Conservation (phyloP, 2,113 vertebrate species). For the Cebidichthys violaceus region DNA sequence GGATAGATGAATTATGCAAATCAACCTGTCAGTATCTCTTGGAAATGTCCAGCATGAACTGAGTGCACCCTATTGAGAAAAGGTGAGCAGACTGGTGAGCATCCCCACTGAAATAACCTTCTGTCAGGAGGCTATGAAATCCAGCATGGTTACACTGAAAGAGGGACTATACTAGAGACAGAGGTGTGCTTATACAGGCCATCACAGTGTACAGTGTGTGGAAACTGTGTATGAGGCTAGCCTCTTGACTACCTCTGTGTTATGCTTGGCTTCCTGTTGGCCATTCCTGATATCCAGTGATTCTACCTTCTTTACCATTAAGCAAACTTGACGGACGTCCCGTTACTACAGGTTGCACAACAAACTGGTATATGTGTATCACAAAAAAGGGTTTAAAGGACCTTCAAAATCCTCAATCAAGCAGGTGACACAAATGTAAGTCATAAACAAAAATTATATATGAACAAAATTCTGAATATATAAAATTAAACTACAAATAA, state of each 20-base stretch:
- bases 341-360: conserved; percentile 25
- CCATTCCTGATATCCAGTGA: conserved; percentile 79
- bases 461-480: neutral
- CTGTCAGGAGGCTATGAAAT: conserved; percentile 52
- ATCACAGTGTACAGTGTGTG: conserved; percentile 77
- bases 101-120: conserved; percentile 32
- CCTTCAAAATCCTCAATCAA: neutral
- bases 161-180: conserved; percentile 77
- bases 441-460: neutral
- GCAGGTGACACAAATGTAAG: neutral
- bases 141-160: conserved; percentile 66
- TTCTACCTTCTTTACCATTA: conserved; percentile 50
- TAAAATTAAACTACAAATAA: neutral
- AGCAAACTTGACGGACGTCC: conserved; percentile 43
- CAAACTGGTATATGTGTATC: conserved; percentile 8
- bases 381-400: neutral
- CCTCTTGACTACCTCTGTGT: conserved; percentile 72
- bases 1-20: conserved; percentile 12
- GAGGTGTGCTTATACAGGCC: conserved; percentile 76
- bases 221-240: conserved; percentile 63
- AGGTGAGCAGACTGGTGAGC: conserved; percentile 15
- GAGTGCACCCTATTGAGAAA: conserved; percentile 22
- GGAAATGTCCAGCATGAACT: conserved; percentile 17
- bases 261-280: conserved; percentile 76
- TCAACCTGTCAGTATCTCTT: neutral